phyloP scores from a whole-genome alignment of 1,140 invertebrate genomes.

The Pinna nobilis region DNA sequence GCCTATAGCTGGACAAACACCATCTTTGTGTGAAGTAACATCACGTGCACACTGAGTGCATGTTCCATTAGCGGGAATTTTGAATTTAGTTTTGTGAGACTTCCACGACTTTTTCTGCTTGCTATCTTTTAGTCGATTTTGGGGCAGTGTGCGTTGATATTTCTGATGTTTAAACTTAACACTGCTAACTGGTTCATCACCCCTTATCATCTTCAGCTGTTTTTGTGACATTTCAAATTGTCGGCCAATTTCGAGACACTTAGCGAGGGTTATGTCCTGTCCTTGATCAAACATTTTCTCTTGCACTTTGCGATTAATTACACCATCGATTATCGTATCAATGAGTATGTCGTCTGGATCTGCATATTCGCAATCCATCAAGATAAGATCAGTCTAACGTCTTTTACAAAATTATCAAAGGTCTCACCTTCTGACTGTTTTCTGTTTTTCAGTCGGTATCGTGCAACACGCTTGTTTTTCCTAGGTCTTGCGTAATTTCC shows the following conservation, averaged over 20 bases:
- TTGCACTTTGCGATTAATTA: constrained; percentile 14
- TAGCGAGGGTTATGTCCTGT: constrained; percentile 12
- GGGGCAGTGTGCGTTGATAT: no score
- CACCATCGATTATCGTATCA: constrained; percentile 22
- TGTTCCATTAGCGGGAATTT: no score
- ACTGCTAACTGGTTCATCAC: no score
- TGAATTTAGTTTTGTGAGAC: no score
- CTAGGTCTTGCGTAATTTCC: constrained; percentile 20
- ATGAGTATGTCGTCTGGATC: constrained; percentile 15
- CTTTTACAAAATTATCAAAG: constrained; percentile 34
- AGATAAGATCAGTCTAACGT: constrained; percentile 11
- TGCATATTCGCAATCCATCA: constrained; percentile 33
- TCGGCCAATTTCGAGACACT: constrained; percentile 11
- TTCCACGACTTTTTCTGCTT: no score
- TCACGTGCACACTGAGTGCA: no score
- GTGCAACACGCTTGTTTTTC: constrained; percentile 15
- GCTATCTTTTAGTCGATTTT: no score
- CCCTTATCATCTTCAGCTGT: constrained; percentile 17
- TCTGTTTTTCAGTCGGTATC: constrained; percentile 4
- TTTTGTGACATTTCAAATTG: constrained; percentile 28
- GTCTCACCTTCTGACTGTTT: constrained; percentile 21
- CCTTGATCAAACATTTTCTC: constrained; percentile 26
- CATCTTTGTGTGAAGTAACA: no score
- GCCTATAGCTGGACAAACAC: no score
- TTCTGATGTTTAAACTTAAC: no score